Conservation (phyloP, 2,113 vertebrate genomes). For the Sterna hirundo region DNA sequence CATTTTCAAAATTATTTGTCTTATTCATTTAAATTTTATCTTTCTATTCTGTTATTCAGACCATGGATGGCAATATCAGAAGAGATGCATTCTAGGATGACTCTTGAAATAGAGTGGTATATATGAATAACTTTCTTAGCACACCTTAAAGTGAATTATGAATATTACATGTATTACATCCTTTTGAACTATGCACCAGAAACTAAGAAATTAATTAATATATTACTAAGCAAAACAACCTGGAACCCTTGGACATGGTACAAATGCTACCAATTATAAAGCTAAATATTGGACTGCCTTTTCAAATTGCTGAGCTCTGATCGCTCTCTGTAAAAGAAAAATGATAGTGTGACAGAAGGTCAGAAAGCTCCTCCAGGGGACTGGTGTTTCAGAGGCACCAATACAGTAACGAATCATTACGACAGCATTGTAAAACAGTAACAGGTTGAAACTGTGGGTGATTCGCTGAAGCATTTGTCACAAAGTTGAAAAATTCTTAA, state of each 20-base stretch:
- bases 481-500: background rate
- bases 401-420: constrained; percentile 11
- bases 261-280: background rate
- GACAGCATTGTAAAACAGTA: background rate
- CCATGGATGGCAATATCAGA: background rate
- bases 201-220: background rate
- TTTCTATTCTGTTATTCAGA: background rate
- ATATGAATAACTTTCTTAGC: background rate
- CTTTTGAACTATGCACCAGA: background rate
- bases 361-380: background rate
- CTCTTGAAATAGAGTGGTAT: background rate
- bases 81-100: background rate
- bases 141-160: background rate
- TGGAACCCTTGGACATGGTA: background rate
- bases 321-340: background rate
- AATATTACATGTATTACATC: background rate
- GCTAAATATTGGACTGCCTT: background rate
- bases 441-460: background rate
- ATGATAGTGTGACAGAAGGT: background rate
- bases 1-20: background rate
- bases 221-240: background rate
- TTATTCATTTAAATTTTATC: background rate
- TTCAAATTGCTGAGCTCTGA: background rate
- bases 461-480: background rate
- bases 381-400: background rate